Conservation (phyloP, 2,113 vertebrate genomes). For the Genyomyrus donnyi region DNA sequence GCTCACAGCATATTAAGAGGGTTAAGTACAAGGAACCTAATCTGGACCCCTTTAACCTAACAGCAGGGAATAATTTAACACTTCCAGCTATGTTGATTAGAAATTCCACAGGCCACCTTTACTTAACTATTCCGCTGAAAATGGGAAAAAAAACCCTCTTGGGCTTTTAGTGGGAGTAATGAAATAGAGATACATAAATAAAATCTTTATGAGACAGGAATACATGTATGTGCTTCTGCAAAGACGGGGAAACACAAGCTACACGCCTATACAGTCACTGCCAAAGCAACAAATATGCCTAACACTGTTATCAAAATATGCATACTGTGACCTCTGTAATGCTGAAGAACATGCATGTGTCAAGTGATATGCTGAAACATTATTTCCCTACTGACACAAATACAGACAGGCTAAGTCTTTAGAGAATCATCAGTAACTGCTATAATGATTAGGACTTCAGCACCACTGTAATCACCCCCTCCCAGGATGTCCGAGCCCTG, state of each 20-base stretch:
- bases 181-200: neutral
- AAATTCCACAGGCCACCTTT: neutral
- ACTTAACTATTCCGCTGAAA: neutral
- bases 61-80: slow-evolving; percentile 8
- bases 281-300: neutral
- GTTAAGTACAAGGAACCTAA: slow-evolving; percentile 10
- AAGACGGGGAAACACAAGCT: neutral
- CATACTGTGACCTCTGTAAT: neutral
- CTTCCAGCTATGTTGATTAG: neutral
- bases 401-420: slow-evolving; percentile 27
- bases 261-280: neutral
- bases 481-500: neutral
- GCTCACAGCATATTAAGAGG: neutral
- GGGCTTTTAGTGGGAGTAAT: neutral
- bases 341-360: neutral
- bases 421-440: slow-evolving; percentile 35
- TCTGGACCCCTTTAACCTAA: neutral
- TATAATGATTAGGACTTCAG: slow-evolving; percentile 31
- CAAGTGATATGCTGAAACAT: slow-evolving; percentile 21
- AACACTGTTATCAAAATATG: neutral
- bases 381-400: slow-evolving; percentile 28
- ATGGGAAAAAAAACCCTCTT: neutral
- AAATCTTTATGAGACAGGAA: neutral
- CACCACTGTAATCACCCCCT: neutral
- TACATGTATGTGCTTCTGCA: neutral